These are phyloP conservation scores for Progne subis DNA, from an alignment of 2,113 vertebrate genomes.

Conservation along the genomic window DNA sequence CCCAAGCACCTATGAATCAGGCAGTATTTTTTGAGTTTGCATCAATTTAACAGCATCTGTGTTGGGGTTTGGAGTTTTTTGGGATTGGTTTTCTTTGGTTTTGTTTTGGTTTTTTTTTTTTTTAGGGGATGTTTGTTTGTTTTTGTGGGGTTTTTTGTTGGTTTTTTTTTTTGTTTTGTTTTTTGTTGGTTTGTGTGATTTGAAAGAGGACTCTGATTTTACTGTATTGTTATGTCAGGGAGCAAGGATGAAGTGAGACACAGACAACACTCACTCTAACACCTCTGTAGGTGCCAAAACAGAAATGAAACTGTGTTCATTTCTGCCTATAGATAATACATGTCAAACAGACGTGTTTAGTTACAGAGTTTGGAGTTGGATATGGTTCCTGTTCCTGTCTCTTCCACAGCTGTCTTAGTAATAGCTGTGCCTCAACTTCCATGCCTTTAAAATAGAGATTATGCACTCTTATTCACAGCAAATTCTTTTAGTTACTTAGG, in stretches of 20 bases:
- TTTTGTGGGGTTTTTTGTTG: no score
- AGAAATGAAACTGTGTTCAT: not conserved
- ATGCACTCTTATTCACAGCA: not conserved
- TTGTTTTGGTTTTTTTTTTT: not conserved
- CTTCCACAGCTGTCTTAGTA: not conserved
- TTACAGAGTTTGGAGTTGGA: not conserved
- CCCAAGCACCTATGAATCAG: not conserved
- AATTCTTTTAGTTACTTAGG: not conserved
- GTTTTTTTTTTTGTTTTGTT: no score
- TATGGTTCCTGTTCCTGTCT: not conserved
- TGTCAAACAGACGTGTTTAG: not conserved
- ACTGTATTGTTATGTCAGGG: not conserved
- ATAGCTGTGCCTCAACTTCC: not conserved
- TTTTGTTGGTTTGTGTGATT: no score
- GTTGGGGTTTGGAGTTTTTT: not conserved
- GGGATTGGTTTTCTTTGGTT: not conserved
- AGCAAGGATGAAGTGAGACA: not conserved
- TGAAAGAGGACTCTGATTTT: not conserved
- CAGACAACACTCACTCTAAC: not conserved
- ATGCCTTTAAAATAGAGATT: not conserved
- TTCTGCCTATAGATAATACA: not conserved
- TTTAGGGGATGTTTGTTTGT: no score
- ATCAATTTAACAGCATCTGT: not conserved
- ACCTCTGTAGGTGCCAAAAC: not conserved
- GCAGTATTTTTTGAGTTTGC: not conserved